phyloP scores from a whole-genome alignment of 1,140 invertebrate genomes.

The Drosophila arizonae region DNA sequence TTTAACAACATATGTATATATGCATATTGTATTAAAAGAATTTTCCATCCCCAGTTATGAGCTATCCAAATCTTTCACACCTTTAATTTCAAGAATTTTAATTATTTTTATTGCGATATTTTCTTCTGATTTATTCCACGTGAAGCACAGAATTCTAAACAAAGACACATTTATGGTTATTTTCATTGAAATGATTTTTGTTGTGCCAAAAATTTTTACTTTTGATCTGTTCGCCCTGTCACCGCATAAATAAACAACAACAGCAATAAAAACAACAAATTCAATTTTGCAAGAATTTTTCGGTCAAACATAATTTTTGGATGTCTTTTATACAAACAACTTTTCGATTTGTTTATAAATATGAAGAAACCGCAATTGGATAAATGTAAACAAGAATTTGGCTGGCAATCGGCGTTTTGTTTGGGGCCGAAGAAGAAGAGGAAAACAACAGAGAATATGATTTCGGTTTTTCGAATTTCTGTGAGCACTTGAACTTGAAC shows the following conservation, averaged over 20 bases:
- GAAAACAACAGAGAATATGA: constrained; percentile 42
- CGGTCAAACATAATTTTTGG: constrained; percentile 26
- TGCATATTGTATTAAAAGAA: too few relatives aligned
- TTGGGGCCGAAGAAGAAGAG: constrained; percentile 10
- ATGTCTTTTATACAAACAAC: constrained; percentile 3
- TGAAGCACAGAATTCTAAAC: not conserved
- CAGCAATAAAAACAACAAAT: constrained; percentile 9
- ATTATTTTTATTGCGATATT: too few relatives aligned
- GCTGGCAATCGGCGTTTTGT: constrained; percentile 39
- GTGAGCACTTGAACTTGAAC: constrained; percentile 57
- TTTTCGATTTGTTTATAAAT: constrained; percentile 50
- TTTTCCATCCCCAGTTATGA: too few relatives aligned
- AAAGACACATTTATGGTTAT: not conserved
- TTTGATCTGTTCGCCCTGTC: constrained; percentile 19
- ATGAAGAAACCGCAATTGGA: constrained; percentile 31
- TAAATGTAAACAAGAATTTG: constrained; percentile 49
- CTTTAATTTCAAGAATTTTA: too few relatives aligned
- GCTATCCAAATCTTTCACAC: too few relatives aligned
- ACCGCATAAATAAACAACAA: constrained; percentile 19
- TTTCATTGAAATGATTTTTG: not conserved
- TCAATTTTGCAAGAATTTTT: constrained; percentile 22
- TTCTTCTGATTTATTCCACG: not conserved
- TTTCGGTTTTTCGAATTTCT: constrained; percentile 41
- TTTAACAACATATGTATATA: too few relatives aligned
- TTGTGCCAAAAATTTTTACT: constrained; percentile 8